A percentile compares a stretch with the other conserved stretches of the same genome.
Conservation (phyloP, 2,797 vertebrate genomes). For the Peromyscus attwateri region DNA sequence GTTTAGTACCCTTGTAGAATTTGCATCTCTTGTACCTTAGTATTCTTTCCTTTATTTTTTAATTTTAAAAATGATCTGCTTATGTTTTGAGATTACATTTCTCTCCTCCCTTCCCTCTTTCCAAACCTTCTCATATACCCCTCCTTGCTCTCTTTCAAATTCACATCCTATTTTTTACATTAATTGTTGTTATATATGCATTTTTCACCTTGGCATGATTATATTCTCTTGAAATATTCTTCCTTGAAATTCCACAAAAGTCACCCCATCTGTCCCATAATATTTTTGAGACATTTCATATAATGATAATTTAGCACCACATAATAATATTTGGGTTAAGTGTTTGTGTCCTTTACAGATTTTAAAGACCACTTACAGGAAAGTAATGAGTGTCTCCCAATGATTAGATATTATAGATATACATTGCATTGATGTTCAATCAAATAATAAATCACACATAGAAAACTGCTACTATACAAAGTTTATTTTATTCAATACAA, state of each 20-base stretch:
- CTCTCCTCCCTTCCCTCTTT: not conserved
- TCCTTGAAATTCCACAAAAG: not conserved
- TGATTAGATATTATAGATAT: not conserved
- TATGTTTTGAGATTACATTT: not conserved
- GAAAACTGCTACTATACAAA: not conserved
- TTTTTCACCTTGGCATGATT: not conserved
- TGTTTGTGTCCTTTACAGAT: not conserved
- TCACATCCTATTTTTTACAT: not conserved
- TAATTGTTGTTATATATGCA: not conserved
- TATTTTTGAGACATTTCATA: not conserved
- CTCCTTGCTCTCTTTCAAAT: not conserved
- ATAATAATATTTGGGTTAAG: not conserved
- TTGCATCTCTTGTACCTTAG: not conserved
- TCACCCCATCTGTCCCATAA: fast-evolving
- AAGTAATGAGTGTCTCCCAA: not conserved
- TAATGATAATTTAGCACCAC: not conserved
- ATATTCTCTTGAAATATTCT: not conserved
- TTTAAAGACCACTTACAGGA: not conserved
- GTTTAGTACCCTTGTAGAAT: not conserved
- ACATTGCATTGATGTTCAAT: not conserved
- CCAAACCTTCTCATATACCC: no score
- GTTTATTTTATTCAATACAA: not conserved
- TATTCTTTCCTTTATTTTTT: not conserved
- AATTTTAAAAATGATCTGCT: not conserved
- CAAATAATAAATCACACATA: not conserved